Percentiles rank a stretch among this genome's conserved stretches.
phyloP scores from a whole-genome alignment of 2,113 vertebrate genomes.

The Isichthys henryi region DNA sequence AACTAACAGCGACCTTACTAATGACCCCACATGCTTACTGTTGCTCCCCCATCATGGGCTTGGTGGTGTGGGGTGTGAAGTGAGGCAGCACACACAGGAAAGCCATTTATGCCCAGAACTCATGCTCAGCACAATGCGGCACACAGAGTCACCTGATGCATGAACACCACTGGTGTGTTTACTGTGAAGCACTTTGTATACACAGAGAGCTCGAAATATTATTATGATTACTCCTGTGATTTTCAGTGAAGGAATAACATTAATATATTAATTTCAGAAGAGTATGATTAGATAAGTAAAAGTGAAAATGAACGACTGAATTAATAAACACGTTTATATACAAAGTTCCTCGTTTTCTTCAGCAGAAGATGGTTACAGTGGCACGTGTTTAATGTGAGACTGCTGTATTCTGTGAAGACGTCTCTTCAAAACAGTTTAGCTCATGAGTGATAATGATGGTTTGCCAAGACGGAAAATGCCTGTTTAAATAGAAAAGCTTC shows the following conservation, averaged over 20 bases:
- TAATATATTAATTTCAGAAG: neutral
- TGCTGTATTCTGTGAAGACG: neutral
- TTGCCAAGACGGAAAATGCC: neutral
- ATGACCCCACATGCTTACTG: neutral
- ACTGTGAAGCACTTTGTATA: neutral
- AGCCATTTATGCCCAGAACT: neutral
- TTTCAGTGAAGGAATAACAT: neutral
- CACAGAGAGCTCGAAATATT: neutral
- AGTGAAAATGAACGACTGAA: neutral
- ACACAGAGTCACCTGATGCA: neutral
- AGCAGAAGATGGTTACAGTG: neutral
- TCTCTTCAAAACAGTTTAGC: constrained; percentile 4
- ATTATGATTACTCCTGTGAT: neutral
- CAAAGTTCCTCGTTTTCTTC: neutral
- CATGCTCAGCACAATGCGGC: neutral
- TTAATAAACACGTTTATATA: neutral
- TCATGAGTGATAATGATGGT: neutral
- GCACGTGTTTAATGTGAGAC: neutral
- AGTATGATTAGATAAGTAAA: neutral
- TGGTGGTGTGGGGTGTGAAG: neutral
- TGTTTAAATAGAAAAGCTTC: neutral
- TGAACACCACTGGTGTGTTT: neutral
- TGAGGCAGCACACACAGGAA: neutral
- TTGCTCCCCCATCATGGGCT: neutral
- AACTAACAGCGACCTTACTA: neutral